Conservation (phyloP, 2,797 vertebrate species). For the Crenichthys baileyi region DNA sequence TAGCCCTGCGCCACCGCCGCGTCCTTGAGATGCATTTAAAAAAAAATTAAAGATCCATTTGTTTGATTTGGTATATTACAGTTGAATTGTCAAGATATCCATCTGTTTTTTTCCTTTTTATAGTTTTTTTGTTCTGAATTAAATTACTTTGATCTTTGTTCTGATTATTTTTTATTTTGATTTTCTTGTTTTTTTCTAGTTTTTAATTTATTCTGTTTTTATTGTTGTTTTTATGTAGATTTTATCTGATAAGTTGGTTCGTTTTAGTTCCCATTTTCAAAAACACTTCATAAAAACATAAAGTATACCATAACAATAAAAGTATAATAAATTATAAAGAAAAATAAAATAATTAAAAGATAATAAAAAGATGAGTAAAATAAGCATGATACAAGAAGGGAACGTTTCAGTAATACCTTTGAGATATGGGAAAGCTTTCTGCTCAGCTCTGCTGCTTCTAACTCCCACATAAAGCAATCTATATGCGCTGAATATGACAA, state of each 20-base stretch:
- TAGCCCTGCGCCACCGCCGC: too few species aligned
- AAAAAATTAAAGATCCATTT: not conserved
- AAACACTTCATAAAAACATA: not conserved
- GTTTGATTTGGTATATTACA: not conserved
- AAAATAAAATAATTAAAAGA: not conserved
- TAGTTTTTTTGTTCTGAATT: too few species aligned
- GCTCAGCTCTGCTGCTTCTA: conserved; percentile 6
- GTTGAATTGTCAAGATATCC: not conserved
- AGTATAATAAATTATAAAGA: not conserved
- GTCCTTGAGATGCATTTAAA: too few species aligned
- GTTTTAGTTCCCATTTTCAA: not conserved
- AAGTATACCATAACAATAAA: not conserved
- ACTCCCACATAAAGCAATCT: conserved; percentile 11
- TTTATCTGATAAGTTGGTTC: not conserved
- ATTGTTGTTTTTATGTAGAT: not conserved
- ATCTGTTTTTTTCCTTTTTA: too few species aligned
- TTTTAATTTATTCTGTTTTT: not conserved
- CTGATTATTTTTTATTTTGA: not conserved
- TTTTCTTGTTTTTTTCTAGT: too few species aligned
- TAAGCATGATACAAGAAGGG: not conserved
- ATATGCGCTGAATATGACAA: conserved; percentile 2
- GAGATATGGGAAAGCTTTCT: not conserved
- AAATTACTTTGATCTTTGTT: not conserved
- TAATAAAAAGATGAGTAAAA: not conserved
- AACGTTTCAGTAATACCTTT: not conserved